Conservation (phyloP, 1,140 invertebrate species). For the Aphidius ervi region DNA sequence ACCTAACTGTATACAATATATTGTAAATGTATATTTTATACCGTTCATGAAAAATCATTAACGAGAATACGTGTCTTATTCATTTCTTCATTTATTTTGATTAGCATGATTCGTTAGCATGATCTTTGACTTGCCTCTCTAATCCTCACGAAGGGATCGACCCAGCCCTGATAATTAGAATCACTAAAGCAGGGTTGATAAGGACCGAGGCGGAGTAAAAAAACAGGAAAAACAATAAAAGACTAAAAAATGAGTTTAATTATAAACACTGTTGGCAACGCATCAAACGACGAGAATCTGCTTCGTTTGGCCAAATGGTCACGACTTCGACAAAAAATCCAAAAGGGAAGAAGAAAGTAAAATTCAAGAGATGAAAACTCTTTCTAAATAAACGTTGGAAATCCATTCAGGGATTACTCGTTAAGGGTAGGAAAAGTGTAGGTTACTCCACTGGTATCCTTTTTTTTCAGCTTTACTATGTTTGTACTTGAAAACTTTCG, state of each 20-base stretch:
- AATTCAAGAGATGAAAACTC: slow-evolving; percentile 45
- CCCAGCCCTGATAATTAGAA: slow-evolving; percentile 48
- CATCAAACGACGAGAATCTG: slow-evolving; percentile 18
- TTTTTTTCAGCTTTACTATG: slow-evolving; percentile 15
- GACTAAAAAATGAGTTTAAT: slow-evolving; percentile 28
- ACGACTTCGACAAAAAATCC: slow-evolving; percentile 41
- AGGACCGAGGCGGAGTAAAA: slow-evolving; percentile 16
- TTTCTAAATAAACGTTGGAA: slow-evolving; percentile 53
- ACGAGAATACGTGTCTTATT: too few species aligned
- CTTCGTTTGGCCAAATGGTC: slow-evolving; percentile 47
- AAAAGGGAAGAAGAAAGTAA: slow-evolving; percentile 2
- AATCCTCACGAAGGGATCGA: slow-evolving; percentile 18
- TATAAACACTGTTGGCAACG: slow-evolving; percentile 28
- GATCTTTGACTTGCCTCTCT: slow-evolving; percentile 5
- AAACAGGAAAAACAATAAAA: slow-evolving; percentile 1
- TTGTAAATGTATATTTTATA: too few species aligned
- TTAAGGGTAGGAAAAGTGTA: slow-evolving; percentile 53
- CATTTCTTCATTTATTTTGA: slow-evolving; percentile 16
- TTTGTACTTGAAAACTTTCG: too few species aligned
- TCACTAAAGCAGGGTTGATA: slow-evolving; percentile 43
- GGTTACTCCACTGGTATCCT: slow-evolving; percentile 42
- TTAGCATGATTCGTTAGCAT: slow-evolving; percentile 18
- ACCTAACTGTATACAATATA: too few species aligned
- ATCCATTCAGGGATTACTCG: slow-evolving; percentile 54
- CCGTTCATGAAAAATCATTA: too few species aligned